A percentile compares a stretch with the other conserved stretches of the same genome.
Conservation (phyloP, 2,888 invertebrate species). For the Idaea aversata region DNA sequence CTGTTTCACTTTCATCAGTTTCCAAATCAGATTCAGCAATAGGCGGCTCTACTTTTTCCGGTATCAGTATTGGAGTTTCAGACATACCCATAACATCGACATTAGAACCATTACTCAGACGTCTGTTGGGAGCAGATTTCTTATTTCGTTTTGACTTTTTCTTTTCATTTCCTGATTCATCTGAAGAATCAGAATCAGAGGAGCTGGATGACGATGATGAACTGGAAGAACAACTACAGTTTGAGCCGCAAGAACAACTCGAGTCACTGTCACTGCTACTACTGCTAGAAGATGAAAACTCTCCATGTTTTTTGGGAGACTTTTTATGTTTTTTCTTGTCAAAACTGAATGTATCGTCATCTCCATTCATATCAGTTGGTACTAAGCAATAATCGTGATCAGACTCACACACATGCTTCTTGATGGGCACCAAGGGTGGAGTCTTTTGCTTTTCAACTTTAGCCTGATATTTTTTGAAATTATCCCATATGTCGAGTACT, state of each 20-base stretch:
- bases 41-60: conserved; percentile 79
- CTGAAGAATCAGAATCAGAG: conserved; percentile 72
- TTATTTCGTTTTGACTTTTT: conserved; percentile 67
- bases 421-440: conserved; percentile 69
- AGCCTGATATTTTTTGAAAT: conserved; percentile 87
- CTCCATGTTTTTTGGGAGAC: conserved; percentile 71
- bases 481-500: conserved; percentile 87
- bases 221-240: conserved; percentile 90
- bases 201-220: conserved; percentile 84
- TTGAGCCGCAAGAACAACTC: conserved; percentile 90
- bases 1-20: conserved; percentile 91
- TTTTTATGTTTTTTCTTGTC: conserved; percentile 76
- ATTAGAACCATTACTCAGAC: conserved; percentile 73
- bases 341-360: conserved; percentile 61
- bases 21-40: conserved; percentile 91
- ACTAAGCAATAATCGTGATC: conserved; percentile 89
- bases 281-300: conserved; percentile 85
- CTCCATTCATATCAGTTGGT: conserved; percentile 69
- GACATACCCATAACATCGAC: conserved; percentile 77
- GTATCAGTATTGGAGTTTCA: conserved; percentile 67
- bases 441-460: conserved; percentile 82
- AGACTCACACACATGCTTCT: conserved; percentile 81
- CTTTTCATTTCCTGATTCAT: conserved; percentile 63
- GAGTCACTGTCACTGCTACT: conserved; percentile 88
- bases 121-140: conserved; percentile 58